Evolutionary conservation across 2,797 vertebrate genomes (phyloP).

Genomic region (Poeciliopsis gracilis): DNA sequence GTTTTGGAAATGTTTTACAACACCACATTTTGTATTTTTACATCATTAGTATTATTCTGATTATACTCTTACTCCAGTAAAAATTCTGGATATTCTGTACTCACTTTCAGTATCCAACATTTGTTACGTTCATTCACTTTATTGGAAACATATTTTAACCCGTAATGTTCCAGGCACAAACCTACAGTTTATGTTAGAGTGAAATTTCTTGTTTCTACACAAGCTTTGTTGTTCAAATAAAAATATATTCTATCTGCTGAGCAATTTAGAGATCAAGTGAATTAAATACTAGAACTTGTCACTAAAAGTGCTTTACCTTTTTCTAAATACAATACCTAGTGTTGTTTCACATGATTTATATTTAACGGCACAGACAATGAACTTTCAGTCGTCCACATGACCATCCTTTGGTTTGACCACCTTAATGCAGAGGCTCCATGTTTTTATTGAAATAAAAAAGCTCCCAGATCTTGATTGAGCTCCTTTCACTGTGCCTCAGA

Average conservation of each 20-base stretch:
- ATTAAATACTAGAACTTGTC: not conserved
- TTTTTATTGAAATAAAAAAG: not conserved
- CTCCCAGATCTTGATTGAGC: not conserved
- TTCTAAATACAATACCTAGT: not conserved
- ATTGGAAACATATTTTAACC: not conserved
- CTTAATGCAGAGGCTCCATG: not conserved
- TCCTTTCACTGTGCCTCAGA: not conserved
- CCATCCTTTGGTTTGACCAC: not conserved
- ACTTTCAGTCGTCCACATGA: not conserved
- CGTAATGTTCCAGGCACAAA: not conserved
- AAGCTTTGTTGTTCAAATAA: not conserved
- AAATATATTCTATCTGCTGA: not conserved
- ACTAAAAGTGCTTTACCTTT: not conserved
- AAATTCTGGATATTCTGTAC: not conserved
- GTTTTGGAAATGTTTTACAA: not conserved
- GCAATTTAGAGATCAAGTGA: no score
- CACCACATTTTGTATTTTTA: not conserved
- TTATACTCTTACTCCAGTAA: not conserved
- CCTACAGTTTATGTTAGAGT: not conserved
- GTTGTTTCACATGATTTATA: not conserved
- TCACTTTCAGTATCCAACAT: no score
- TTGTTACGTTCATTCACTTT: no score
- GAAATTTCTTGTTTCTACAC: not conserved
- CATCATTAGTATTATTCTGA: not conserved
- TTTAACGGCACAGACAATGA: not conserved